Conservation (phyloP, 92 coral and sea anemone species). For the Hydrozoanthus gracilis region DNA sequence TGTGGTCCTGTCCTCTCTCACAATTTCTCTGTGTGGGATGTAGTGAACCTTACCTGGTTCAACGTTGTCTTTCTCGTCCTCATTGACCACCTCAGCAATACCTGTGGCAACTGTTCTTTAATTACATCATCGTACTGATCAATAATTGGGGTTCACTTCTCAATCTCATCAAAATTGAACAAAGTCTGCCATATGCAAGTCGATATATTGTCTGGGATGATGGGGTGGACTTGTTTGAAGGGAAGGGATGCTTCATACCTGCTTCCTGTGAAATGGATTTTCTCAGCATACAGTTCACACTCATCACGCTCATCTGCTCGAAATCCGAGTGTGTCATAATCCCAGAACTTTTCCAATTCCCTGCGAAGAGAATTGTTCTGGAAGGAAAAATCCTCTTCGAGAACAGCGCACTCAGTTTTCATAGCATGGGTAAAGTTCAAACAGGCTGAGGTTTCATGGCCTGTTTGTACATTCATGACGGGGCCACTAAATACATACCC, state of each 20-base stretch:
- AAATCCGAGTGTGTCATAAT: constrained; percentile 39
- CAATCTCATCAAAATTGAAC: constrained; percentile 29
- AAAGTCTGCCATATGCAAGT: constrained; percentile 27
- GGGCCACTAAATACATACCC: constrained; percentile 51
- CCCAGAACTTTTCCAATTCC: constrained; percentile 24
- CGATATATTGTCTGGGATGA: constrained; percentile 43
- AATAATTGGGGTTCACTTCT: not conserved
- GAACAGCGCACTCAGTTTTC: constrained; percentile 14
- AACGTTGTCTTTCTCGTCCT: not conserved
- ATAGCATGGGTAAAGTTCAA: constrained; percentile 29
- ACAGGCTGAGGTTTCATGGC: constrained; percentile 6
- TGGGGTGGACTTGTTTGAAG: constrained; percentile 41
- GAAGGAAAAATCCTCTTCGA: constrained; percentile 10
- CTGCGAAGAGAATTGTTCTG: not conserved
- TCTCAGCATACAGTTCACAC: constrained; percentile 30
- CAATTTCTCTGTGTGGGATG: constrained; percentile 53
- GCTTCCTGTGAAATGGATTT: constrained; percentile 31
- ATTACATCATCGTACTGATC: constrained; percentile 44
- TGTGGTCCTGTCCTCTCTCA: constrained; percentile 47
- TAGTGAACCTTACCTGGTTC: constrained; percentile 46
- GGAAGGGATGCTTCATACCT: constrained; percentile 53
- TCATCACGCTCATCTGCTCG: constrained; percentile 31
- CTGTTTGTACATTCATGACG: not conserved
- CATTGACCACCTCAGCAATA: constrained; percentile 17
- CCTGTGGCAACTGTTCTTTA: constrained; percentile 32